A percentile compares a stretch with the other conserved stretches of the same genome.
phyloP scores from a whole-genome alignment of 2,888 invertebrate genomes.

The Heliothis peltigera region DNA sequence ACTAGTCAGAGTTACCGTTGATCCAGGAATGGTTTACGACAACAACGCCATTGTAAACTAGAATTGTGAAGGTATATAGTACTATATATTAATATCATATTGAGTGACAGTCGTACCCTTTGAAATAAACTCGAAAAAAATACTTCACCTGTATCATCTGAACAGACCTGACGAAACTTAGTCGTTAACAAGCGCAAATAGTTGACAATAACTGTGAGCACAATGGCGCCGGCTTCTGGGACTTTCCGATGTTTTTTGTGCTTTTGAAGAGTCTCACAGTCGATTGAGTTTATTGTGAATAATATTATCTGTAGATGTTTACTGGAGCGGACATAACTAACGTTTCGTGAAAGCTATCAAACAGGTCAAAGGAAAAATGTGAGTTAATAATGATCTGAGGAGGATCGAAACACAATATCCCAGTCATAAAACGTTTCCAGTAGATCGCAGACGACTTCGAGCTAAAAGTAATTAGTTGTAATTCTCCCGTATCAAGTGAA shows the following conservation, averaged over 20 bases:
- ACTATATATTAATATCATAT: too few relatives aligned
- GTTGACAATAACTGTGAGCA: constrained; percentile 11
- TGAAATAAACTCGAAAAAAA: background rate
- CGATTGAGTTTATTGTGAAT: constrained; percentile 36
- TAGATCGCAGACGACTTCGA: background rate
- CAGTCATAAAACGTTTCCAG: background rate
- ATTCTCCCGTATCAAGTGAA: background rate
- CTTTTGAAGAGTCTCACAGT: constrained; percentile 22
- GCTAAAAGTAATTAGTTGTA: background rate
- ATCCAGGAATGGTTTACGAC: too few relatives aligned
- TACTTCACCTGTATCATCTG: background rate
- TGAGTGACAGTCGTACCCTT: too few relatives aligned
- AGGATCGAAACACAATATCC: background rate
- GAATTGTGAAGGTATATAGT: background rate
- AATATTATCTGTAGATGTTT: constrained; percentile 37
- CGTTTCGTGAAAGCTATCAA: constrained; percentile 10
- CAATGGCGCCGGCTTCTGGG: constrained; percentile 3
- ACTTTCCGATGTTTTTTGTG: constrained; percentile 16
- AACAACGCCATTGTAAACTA: too few relatives aligned
- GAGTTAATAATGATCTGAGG: background rate
- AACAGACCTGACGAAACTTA: constrained; percentile 3
- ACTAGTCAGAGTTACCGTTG: too few relatives aligned
- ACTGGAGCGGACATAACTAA: constrained; percentile 20
- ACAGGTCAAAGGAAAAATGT: constrained; percentile 6
- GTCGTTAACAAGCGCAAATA: constrained; percentile 2